Percentiles rank a stretch among this genome's conserved stretches.
Evolutionary conservation across 2,113 vertebrate species (phyloP).

Genomic region (Campylomormyrus tamandua): DNA sequence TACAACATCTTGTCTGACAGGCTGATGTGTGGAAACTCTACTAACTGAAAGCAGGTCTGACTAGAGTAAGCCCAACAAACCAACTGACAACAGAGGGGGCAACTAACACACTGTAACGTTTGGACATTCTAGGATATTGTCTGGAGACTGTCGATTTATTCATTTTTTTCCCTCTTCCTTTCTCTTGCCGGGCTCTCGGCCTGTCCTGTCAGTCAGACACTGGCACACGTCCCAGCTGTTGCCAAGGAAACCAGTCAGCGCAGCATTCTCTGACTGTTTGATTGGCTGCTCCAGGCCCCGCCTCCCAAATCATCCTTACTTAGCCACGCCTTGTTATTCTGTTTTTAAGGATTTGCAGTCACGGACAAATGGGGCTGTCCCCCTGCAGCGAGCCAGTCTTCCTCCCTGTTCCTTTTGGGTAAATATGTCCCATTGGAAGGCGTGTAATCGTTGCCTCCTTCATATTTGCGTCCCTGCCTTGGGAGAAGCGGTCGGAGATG

Average conservation of each 20-base stretch:
- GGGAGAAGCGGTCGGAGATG: neutral
- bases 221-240: constrained; percentile 17
- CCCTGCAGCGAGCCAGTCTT: neutral
- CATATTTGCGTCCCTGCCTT: neutral
- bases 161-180: neutral
- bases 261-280: constrained; percentile 15
- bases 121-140: constrained; percentile 2
- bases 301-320: neutral
- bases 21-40: neutral
- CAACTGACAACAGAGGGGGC: neutral
- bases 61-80: neutral
- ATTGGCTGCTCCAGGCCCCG: constrained; percentile 5
- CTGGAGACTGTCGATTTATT: constrained; percentile 1
- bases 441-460: neutral
- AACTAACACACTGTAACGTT: neutral
- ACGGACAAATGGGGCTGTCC: neutral
- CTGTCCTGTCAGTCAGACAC: constrained; percentile 12
- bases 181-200: neutral
- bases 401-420: neutral
- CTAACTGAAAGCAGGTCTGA: neutral
- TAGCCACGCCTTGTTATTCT: neutral
- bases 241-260: constrained; percentile 16
- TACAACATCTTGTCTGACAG: neutral
- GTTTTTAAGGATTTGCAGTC: constrained; percentile 5
- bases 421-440: neutral